These are phyloP conservation scores for Brachionus sp. DNA, from an alignment of 1,140 invertebrate species.

Conservation along the genomic window DNA sequence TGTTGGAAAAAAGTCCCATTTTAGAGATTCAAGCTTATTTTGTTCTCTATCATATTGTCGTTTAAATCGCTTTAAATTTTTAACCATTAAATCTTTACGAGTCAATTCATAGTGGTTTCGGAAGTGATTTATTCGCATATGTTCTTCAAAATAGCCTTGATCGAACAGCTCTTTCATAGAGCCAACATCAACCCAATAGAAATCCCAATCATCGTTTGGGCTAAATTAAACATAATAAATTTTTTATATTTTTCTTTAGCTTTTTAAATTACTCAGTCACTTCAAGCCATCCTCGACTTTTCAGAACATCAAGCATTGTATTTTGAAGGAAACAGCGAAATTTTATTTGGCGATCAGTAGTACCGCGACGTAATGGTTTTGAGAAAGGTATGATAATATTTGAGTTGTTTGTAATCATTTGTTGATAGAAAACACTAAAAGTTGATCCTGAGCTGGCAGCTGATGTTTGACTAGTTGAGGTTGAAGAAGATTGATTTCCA, in stretches of 20 bases:
- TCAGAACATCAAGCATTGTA: constrained; percentile 58
- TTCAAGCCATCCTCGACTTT: constrained; percentile 58
- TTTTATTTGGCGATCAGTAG: constrained; percentile 54
- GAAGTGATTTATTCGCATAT: constrained; percentile 62
- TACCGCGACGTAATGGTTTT: constrained; percentile 25
- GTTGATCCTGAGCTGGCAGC: neutral
- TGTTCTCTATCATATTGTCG: constrained; percentile 58
- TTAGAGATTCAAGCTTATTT: constrained; percentile 54
- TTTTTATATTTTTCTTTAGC: neutral
- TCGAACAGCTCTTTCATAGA: constrained; percentile 62
- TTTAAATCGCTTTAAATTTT: constrained; percentile 60
- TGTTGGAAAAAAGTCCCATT: constrained; percentile 61
- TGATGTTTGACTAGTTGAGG: neutral
- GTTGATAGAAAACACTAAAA: neutral
- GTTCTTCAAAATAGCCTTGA: constrained; percentile 60
- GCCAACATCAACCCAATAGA: constrained; percentile 62
- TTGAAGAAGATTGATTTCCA: neutral
- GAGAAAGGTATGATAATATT: constrained; percentile 28
- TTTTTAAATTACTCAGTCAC: constrained; percentile 51
- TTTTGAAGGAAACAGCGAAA: constrained; percentile 59
- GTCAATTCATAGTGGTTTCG: constrained; percentile 63
- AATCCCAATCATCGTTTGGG: constrained; percentile 62
- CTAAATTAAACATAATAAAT: constrained; percentile 1
- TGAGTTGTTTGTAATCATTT: neutral
- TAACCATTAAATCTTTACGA: constrained; percentile 62